Evolutionary conservation across 2,113 vertebrate species (phyloP), one percentile per base, ranked within the genome.

Genomic region (Tachysurus vachellii): DNA sequence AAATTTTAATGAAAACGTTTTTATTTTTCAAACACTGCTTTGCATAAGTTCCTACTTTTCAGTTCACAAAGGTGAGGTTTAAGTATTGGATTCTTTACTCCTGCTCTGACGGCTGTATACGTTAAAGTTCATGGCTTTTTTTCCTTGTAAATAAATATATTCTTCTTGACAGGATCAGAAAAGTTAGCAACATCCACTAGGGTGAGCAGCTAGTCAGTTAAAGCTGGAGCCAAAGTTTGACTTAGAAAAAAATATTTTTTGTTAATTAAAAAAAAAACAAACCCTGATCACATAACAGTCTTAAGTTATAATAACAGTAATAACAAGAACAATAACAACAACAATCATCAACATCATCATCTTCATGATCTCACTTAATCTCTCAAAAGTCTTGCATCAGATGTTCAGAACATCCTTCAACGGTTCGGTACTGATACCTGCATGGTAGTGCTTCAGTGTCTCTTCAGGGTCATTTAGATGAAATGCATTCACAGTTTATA

Each of bases 401-500:
- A 85, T 36, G 26, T 47, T 42, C 83, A 61, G 61, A 77, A 79
- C 44, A 79, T 62, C 14, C 23, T 11, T 73, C 36, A 31, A 11
- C 17, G 66, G 56, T 56, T 42, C 28, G 42, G 23, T 44, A 57
- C 19, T 79, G 84, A 77, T 26, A 57, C 42, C 56, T 7, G 9
- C 66, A 57, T 36, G 31, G 53, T 71, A 56, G 64, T 84, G 68
- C 53, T 59, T 84, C 54, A 73, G 50, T 59, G 70, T 19, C 17
- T 64, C 2, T 84, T 19, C 36, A 2, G 36, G 36, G 36, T 36
- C 36, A 36, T 56, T 80, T 47, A 56, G 17, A 42, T 56, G 50
- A 86, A 86, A 68, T 50, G 26, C 62, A 61, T 82, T 59, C 64
- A 86, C 64, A 82, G 85, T 73, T 31, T 28, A n/a, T n/a, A 86